Evolutionary conservation across 2,113 vertebrate genomes (phyloP).

Genomic region (Nothocercus julius): DNA sequence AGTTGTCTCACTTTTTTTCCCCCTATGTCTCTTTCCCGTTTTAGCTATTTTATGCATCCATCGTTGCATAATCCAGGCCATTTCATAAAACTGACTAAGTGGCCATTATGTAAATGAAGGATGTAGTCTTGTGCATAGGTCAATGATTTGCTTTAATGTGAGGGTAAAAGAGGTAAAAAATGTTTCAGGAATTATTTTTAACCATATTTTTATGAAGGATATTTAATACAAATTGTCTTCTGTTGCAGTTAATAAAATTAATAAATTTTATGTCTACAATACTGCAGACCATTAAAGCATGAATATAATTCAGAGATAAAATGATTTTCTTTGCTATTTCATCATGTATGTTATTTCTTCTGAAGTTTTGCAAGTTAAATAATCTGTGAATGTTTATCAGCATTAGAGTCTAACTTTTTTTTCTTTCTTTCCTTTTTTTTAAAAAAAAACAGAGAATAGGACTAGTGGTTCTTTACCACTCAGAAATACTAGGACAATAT

Average conservation of each 20-base stretch:
- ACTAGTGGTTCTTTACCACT: background rate
- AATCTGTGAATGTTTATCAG: background rate
- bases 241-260: background rate
- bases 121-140: fast-evolving
- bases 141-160: background rate
- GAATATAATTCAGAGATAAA: background rate
- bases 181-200: background rate
- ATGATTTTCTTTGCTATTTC: background rate
- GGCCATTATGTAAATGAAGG: fast-evolving
- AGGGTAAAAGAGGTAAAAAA: background rate
- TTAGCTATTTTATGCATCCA: background rate
- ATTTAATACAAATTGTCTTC: background rate
- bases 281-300: background rate
- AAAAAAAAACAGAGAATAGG: background rate
- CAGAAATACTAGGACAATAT: background rate
- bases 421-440: background rate
- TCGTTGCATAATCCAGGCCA: background rate
- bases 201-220: background rate
- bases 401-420: background rate
- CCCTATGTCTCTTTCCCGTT: background rate
- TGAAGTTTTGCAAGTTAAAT: background rate
- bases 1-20: background rate
- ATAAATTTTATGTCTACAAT: background rate
- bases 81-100: background rate
- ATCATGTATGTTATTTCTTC: background rate